phyloP scores from a whole-genome alignment of 2,797 vertebrate genomes.

The Emys orbicularis region DNA sequence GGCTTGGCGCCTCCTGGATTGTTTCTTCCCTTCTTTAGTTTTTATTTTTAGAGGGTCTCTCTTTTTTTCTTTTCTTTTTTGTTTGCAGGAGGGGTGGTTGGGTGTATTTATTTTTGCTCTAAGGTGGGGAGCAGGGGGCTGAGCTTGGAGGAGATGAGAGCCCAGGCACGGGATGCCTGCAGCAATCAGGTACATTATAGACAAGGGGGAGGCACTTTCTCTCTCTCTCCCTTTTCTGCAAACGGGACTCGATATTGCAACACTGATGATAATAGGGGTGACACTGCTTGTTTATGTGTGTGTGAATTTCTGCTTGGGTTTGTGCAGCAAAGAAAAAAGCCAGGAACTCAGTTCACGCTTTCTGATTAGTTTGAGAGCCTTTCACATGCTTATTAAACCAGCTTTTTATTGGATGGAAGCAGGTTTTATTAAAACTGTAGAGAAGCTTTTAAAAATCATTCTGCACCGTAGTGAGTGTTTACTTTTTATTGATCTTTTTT shows the following conservation, averaged over 20 bases:
- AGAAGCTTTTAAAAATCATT: not conserved
- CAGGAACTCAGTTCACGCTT: not conserved
- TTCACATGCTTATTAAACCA: not conserved
- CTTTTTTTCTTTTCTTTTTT: not conserved
- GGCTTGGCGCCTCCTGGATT: not conserved
- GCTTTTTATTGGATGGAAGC: not conserved
- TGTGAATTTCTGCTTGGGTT: not conserved
- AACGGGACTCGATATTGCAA: not conserved
- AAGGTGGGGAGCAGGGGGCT: not conserved
- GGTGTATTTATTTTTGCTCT: not conserved
- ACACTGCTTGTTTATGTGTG: not conserved
- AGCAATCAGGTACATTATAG: slow-evolving; percentile 57
- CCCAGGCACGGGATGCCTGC: slow-evolving; percentile 37
- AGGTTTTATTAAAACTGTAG: not conserved
- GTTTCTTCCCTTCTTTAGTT: too few relatives aligned
- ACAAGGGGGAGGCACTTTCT: not conserved
- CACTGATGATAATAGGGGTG: not conserved
- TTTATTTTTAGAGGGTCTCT: not conserved
- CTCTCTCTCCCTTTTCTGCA: too few relatives aligned
- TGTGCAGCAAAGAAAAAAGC: not conserved
- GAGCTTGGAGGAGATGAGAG: slow-evolving; percentile 40
- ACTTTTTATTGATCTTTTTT: not conserved
- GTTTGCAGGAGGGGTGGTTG: not conserved
- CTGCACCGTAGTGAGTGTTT: not conserved
- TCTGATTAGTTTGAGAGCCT: not conserved